Evolutionary conservation across 2,888 invertebrate species (phyloP).

Genomic region (Cephus runcator): DNA sequence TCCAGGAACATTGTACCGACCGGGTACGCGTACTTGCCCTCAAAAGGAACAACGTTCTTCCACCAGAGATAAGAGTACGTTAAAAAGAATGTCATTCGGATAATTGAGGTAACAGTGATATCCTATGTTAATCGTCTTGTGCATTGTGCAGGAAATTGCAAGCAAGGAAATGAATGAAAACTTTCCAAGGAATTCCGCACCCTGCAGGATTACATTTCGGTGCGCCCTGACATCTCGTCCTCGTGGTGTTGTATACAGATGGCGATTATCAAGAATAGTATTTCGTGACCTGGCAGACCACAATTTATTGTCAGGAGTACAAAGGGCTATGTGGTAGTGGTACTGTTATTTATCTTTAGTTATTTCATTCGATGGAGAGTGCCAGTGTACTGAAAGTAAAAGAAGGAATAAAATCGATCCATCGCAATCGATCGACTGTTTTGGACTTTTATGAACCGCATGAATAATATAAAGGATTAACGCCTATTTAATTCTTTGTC

Average conservation of each 20-base stretch:
- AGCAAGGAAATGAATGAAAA: constrained; percentile 77
- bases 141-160: constrained; percentile 76
- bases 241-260: constrained; percentile 81
- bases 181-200: constrained; percentile 79
- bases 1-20: constrained; percentile 79
- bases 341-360: not conserved
- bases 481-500: not conserved
- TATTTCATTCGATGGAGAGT: not conserved
- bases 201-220: constrained; percentile 76
- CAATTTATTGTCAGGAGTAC: constrained; percentile 90
- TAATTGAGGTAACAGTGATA: not conserved
- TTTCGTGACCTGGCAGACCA: constrained; percentile 94
- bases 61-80: constrained; percentile 74
- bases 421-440: not conserved
- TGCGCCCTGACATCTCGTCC: constrained; percentile 92
- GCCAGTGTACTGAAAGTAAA: not conserved
- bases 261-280: constrained; percentile 89
- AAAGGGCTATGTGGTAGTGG: constrained; percentile 90
- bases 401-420: not conserved
- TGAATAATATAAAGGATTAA: not conserved
- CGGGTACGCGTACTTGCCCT: constrained; percentile 85
- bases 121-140: not conserved
- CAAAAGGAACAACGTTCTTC: constrained; percentile 87
- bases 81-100: not conserved
- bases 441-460: not conserved